Evolutionary conservation across 2,888 invertebrate genomes (phyloP).

Genomic region (Imbricaverruca yamaguchii): DNA sequence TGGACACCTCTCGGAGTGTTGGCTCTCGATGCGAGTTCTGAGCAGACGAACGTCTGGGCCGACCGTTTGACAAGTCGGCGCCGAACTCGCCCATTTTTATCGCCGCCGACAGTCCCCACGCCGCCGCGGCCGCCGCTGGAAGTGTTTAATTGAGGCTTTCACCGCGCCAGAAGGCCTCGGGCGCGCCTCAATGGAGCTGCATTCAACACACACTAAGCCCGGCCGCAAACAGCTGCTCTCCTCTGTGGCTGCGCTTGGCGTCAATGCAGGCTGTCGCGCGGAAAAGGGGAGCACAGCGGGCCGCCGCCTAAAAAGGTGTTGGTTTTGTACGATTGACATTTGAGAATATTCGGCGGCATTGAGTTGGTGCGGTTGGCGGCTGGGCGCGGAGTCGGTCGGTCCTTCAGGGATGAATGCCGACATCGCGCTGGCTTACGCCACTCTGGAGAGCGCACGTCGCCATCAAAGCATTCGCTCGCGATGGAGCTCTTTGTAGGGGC

Average conservation of each 20-base stretch:
- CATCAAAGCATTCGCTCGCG: too few species aligned
- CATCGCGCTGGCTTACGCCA: neutral
- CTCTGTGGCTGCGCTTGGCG: neutral
- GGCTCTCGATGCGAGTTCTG: too few species aligned
- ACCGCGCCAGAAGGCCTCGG: neutral
- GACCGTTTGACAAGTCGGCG: too few species aligned
- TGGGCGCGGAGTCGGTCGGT: neutral
- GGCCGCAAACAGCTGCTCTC: neutral
- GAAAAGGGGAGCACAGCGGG: neutral
- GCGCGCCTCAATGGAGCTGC: neutral
- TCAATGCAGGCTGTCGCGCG: constrained; percentile 6
- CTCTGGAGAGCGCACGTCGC: too few species aligned
- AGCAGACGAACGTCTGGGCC: too few species aligned
- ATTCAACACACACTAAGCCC: neutral
- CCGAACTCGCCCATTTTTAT: too few species aligned
- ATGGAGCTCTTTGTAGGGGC: too few species aligned
- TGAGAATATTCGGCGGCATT: neutral
- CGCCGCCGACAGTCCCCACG: neutral
- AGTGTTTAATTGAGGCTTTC: constrained; percentile 18
- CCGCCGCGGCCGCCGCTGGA: neutral
- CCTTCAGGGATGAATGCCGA: neutral
- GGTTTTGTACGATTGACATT: constrained; percentile 2
- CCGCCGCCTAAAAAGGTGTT: neutral
- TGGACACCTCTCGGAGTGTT: too few species aligned
- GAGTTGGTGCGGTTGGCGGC: neutral